Evolutionary conservation across 2,113 vertebrate genomes (phyloP).

Genomic region (Todiramphus chloris): DNA sequence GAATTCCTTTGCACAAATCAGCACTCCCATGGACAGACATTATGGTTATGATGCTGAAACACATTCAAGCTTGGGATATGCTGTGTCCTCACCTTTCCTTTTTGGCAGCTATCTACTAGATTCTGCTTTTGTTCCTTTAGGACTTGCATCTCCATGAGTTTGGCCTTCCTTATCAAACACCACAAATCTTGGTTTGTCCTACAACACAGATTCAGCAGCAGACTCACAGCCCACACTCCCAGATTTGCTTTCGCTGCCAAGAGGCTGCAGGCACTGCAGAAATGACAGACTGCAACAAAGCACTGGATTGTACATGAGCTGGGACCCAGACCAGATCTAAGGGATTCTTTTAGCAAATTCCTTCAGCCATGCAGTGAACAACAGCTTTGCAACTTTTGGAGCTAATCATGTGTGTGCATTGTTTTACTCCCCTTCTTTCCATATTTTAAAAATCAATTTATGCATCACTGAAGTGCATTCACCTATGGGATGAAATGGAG

Average conservation of each 20-base stretch:
- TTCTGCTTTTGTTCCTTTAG: neutral
- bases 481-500: constrained; percentile 7
- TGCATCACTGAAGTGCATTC: neutral
- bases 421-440: neutral
- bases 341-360: neutral
- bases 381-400: neutral
- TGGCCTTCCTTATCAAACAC: neutral
- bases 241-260: neutral
- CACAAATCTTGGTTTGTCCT: neutral
- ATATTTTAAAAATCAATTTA: constrained; percentile 14
- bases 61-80: neutral
- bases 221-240: neutral
- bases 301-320: neutral
- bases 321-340: neutral
- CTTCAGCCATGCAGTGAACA: neutral
- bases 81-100: neutral
- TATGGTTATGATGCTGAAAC: neutral
- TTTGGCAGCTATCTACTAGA: neutral
- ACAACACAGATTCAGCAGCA: neutral
- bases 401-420: neutral
- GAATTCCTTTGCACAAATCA: neutral
- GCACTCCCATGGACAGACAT: neutral
- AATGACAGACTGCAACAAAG: neutral
- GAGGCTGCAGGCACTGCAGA: neutral
- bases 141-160: neutral